Base-by-base conservation (phyloP, 2,888 invertebrate genomes). In the Metallyticus violacea region DNA sequence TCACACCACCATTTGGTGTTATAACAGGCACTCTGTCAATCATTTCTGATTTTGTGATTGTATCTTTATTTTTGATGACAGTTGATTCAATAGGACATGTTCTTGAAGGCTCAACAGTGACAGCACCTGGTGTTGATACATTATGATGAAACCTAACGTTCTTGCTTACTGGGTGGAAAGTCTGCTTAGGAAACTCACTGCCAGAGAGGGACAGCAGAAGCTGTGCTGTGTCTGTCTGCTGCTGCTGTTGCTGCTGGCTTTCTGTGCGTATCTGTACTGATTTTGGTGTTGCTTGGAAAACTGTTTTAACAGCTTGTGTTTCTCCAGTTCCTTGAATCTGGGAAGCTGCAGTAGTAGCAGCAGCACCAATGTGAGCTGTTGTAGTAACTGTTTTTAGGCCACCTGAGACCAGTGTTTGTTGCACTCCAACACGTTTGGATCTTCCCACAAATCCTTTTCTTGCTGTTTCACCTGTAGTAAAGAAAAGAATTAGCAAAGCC, bases 171-270 rank as follows among this genome's bases (percentile, higher is more conserved):
- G 86, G 85, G 62, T 87, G 85, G 27, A 86, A 84, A 30, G 85
- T 76, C 29, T 85, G 87, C n/a, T 87, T 86, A 40, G 79, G 81
- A 62, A 87, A 88, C 77, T 87, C 85, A 26, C 86, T 85, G 62
- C 90, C 89, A 78, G 90, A 90, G 15, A 90, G 88, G 9, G 90
- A 90, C 26, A 90, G 88, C 84, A 90, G 88, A 30, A 90, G 90
- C 87, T 90, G 90, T 62, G 90, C 90, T 6, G 90, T 89, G 77
- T 90, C 90, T 7, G 90, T 89, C 79, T 89, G 90, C 79, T 86
- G 87, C 27, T 86, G 88, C 30, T 62, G 77, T 30, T 86, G 84
- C 30, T 80, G 79, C 9, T 83, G 83, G 25, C 28, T 77, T 2
- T 83, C 83, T 28, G 76, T 76, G 15, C 83, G 83, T 6, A 76